Base-by-base conservation (phyloP, 1,140 invertebrate species). In the Batillaria attramentaria region DNA sequence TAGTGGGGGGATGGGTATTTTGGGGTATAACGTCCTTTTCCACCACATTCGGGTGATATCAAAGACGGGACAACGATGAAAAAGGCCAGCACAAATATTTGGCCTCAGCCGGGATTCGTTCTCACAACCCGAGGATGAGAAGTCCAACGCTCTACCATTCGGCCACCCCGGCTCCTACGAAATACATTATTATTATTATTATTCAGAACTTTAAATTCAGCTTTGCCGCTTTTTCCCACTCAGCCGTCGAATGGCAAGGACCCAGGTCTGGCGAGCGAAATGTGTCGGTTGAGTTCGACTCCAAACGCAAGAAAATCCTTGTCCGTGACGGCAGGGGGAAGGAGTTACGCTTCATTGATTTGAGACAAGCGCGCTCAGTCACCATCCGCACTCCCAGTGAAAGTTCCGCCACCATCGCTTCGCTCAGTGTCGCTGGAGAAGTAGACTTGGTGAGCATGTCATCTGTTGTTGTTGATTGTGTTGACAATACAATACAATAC, bases 271-370 rank as follows among this genome's bases (percentile, higher is more conserved):
- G 84, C 3, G 81, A 81, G 28, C 65, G 86, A 42, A 83, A 84
- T 62, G 82, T 88, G 1, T 77, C 76, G 39, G 78, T 86, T 13
- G 72, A 85, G 37, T 83, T 88, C 62, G 78, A 85, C 41, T 62
- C 43, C 33, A 66, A 69, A 24, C 65, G 84, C 1, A 81, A 83
- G 42, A 83, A 83, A 43, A 79, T 88, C 4, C 57, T 84, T 54
- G 85, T 88, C 2, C 73, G 72, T 24, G 83, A 84, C 39, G 82
- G 68, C 79, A 84, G 76, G 81, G 90, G 46, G 81, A 91, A 86
- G 86, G 50, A 84, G 84, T 83, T 92, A 2, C 83, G 92, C 20
- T 87, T 85, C 42, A 83, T 93, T 41, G 88, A 91, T 72, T 94
- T 99, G 70, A 39, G 83, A 62, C 60, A 70, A 18, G 35, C 46